Percentiles rank a stretch among this genome's conserved stretches.
These are phyloP conservation scores for Saturnia pavonia DNA, from an alignment of 2,888 invertebrate genomes.

Conservation along the genomic window DNA sequence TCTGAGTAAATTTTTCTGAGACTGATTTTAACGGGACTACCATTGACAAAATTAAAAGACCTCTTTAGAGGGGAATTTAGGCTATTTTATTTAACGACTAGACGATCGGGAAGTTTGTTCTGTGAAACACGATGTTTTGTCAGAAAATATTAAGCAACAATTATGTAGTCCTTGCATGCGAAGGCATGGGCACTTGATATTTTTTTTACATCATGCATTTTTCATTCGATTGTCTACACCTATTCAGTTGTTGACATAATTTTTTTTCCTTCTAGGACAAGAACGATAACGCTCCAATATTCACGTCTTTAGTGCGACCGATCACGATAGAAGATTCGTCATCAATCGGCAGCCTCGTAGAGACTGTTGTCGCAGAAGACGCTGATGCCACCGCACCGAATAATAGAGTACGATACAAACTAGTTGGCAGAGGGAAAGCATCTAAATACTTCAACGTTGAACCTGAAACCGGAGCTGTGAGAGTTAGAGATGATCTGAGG, in stretches of 20 bases:
- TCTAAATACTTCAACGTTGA: constrained; percentile 94
- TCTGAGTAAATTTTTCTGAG: too few species aligned
- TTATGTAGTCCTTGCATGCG: too few species aligned
- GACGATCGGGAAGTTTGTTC: too few species aligned
- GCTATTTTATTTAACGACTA: too few species aligned
- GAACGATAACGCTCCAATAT: constrained; percentile 94
- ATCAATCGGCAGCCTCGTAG: constrained; percentile 90
- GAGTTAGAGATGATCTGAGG: constrained; percentile 90
- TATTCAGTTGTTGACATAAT: not conserved
- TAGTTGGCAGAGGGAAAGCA: constrained; percentile 91
- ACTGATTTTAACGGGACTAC: too few species aligned
- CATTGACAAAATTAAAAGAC: too few species aligned
- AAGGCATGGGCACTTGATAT: too few species aligned
- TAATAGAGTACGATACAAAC: constrained; percentile 89
- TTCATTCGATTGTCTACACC: not conserved
- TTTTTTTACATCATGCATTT: too few species aligned
- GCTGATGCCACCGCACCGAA: constrained; percentile 93
- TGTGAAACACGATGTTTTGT: too few species aligned
- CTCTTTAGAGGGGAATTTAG: too few species aligned
- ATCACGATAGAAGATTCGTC: constrained; percentile 92
- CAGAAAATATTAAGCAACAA: too few species aligned
- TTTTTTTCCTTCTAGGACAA: constrained; percentile 83
- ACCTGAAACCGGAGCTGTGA: constrained; percentile 89
- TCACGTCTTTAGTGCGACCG: constrained; percentile 90
- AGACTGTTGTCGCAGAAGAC: constrained; percentile 90